Base-by-base conservation (phyloP, 1,140 invertebrate species). In the Pollicipes pollicipes region DNA sequence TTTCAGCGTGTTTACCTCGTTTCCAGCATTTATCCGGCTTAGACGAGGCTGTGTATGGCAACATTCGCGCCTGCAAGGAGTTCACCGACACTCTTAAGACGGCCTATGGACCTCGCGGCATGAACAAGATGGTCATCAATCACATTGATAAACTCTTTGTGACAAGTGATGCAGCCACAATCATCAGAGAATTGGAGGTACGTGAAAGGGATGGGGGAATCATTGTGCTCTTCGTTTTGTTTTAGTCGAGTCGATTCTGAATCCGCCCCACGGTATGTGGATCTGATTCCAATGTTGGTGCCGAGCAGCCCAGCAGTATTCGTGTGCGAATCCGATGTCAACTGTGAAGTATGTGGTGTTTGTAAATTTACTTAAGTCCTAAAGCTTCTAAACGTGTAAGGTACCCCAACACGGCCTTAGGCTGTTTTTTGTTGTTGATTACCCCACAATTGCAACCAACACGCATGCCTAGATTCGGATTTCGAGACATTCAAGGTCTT, bases 71-170 rank as follows among this genome's bases (percentile, higher is more conserved):
- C 30, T 98, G 96, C 81, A 95, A 95, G 80, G 88, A 97, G 78
- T 91, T 99, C 77, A 86, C 94, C 26, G 87, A 91, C 76, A 95
- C 93, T 73, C 87, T 98, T 4, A 87, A 88, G 72, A 93, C 95
- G 45, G 91, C 95, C 21, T 99, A 96, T 83, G 97, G 97, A 0
- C 97, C 97, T 27, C 96, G 90, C 86, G 96, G 97, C 27, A 96
- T 98, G 89, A 99, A 98, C 79, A 99, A 99, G 84, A 98, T 99
- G 89, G 88, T 99, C 13, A 98, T 99, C 45, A 99, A 99, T 82
- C 95, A 98, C 77, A 85, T 99, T 74, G 96, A 98, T 77, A 99
- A 99, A 78, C 84, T 98, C 71, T 99, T 98, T 83, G 91, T 99
- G 1, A 99, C 97, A 0, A 98, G 93, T 82, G 97, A 99, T 86